phyloP scores from a whole-genome alignment of 2,113 vertebrate species.

The Myrmecobius fasciatus region DNA sequence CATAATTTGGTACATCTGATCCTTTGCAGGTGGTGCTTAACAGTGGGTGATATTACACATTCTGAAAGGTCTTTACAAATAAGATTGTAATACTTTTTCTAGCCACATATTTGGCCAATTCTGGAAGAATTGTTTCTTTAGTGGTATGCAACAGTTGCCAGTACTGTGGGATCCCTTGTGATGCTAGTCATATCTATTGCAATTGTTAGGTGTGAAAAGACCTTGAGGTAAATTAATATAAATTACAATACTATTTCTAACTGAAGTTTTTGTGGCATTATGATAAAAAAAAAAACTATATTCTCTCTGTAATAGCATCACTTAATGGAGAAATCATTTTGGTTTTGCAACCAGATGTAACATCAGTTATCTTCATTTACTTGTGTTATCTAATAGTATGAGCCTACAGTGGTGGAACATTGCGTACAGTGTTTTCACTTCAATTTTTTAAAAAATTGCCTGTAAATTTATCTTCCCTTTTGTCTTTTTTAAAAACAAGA shows the following conservation, averaged over 20 bases:
- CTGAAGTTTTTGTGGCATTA: neutral
- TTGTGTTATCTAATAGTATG: neutral
- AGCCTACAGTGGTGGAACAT: neutral
- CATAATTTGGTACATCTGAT: constrained; percentile 28
- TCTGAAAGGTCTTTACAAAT: neutral
- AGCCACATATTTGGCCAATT: neutral
- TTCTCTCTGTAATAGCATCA: neutral
- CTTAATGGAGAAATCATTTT: neutral
- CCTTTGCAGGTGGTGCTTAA: neutral
- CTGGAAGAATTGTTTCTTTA: neutral
- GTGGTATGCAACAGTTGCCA: constrained; percentile 20
- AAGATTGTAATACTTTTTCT: rapidly evolving
- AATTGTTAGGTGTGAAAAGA: neutral
- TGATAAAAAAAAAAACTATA: no score
- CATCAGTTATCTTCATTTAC: neutral
- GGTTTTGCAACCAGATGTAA: neutral
- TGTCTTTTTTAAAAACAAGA: constrained; percentile 8
- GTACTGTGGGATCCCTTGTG: neutral
- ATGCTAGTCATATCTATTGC: neutral
- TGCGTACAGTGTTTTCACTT: neutral
- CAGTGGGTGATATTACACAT: neutral
- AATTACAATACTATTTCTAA: neutral
- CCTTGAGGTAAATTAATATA: neutral
- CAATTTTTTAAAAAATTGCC: neutral
- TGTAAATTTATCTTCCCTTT: neutral